Base-by-base conservation (phyloP, 2,113 vertebrate genomes). In the Odocoileus hemionus region DNA sequence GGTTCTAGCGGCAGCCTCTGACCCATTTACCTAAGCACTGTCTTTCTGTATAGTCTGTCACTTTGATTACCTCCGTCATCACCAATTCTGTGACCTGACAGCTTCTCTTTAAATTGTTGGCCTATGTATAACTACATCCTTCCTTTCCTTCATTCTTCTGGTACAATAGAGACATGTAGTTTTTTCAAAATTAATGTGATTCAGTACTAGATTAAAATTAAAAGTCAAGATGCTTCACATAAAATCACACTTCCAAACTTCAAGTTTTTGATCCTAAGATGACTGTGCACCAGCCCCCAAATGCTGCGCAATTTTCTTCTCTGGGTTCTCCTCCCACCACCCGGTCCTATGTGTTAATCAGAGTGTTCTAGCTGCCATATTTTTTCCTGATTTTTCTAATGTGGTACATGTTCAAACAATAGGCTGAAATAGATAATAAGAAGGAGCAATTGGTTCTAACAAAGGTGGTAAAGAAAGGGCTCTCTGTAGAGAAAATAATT, bases 151-250 rank as follows among this genome's bases (percentile, higher is more conserved):
- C 28, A 60, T 83, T 58, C 13, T 86, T 96, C n/a, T 86, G 88
- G n/a, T 82, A 39, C 84, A 95, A 17, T 52, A 64, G 47, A 64
- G 28, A 43, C 19, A 33, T 55, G 61, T 15, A 88, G 74, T 33
- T 87, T 90, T 95, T 96, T 97, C 39, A 76, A 86, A 92, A 74
- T 92, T 33, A 84, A 90, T 61, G 21, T 67, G 17, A 83, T 50
- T 94, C 16, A 61, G 45, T 78, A 54, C 21, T 43, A 85, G 79
- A 70, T 13, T 58, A 80, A 96, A 95, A 89, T 86, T 52, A 60
- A 96, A 96, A 92, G 5, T 1, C 19, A 85, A 70, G 26, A 26
- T 28, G 7, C 19, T 30, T 76, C 14, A 33, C n/a, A 84, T 84
- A 74, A 97, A 96, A 80, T 33, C 16, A 50, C 3, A 89, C 67